Evolutionary conservation across 2,113 vertebrate species (phyloP), one percentile per base, ranked within the genome.

Genomic region (Peromyscus maniculatus): DNA sequence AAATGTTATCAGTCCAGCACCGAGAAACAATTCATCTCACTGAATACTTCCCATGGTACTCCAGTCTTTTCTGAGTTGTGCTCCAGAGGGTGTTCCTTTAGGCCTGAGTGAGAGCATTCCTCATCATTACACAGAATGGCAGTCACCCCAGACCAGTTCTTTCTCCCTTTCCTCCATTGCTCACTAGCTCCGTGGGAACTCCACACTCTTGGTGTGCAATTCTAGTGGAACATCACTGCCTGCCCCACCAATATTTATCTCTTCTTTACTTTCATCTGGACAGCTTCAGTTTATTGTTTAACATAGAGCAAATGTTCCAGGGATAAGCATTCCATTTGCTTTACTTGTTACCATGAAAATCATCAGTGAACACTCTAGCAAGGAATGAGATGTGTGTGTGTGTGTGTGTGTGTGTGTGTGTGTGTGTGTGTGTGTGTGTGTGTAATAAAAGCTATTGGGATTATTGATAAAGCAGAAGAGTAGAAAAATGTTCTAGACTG

Each of bases 401-500:
- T 91, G 72, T 75, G 39, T 31, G 39, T 75, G 39, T 33, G 31
- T 79, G n/a, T 87, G 67, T 36, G 31, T 49, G 52, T 55, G 64
- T 91, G 71, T 72, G 52, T n/a, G 31, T 74, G 52, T 33, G 31
- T 72, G n/a, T 71, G 39, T 39, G 16, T 67, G 46, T 33, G 21
- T 77, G 26, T 59, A 7, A 83, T 72, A 59, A 72, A 91, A 96
- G 67, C 5, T 0, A 3, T 64, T 71, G 7, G 16, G 9, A 89
- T 83, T 91, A 88, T 84, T 93, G 87, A 43, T 55, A n/a, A 95
- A 89, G 62, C 15, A 78, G 24, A 78, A 79, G 31, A 36, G 7
- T 21, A 87, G 82, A 78, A 95, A 80, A 69, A 57, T 46, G 49
- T 94, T 94, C 39, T 87, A 93, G 89, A n/a, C 21, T 75, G 6